Conservation (phyloP, 2,797 vertebrate species). For the Clamator glandarius region DNA sequence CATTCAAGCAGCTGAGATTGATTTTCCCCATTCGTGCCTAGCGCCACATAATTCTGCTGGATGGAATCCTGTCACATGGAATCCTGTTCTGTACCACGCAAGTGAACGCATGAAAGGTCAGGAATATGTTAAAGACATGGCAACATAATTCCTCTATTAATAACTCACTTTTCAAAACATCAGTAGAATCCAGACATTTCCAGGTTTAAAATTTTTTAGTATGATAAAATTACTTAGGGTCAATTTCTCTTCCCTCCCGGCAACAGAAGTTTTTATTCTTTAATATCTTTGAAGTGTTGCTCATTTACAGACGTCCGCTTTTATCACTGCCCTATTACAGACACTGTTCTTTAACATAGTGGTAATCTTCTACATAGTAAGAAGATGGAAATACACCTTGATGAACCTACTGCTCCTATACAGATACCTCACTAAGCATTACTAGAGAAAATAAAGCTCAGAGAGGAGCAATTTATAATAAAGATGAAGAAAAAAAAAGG, state of each 20-base stretch:
- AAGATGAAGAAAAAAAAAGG: background rate
- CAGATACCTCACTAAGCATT: background rate
- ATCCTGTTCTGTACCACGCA: conserved; percentile 61
- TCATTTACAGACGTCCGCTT: conserved; percentile 15
- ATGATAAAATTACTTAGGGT: conserved; percentile 56
- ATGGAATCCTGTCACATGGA: conserved; percentile 53
- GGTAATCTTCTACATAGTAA: background rate
- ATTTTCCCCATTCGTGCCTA: conserved; percentile 72
- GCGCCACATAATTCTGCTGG: conserved; percentile 55
- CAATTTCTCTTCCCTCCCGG: conserved; percentile 16
- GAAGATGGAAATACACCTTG: background rate
- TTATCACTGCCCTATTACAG: background rate
- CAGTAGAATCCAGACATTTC: conserved; percentile 65
- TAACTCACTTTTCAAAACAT: conserved; percentile 70
- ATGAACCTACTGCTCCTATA: background rate
- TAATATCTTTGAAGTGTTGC: conserved; percentile 20
- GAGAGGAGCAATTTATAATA: accelerated
- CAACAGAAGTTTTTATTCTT: conserved; percentile 48
- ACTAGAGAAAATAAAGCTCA: background rate
- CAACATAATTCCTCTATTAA: conserved; percentile 69
- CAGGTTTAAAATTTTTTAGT: conserved; percentile 67
- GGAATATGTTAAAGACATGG: conserved; percentile 68
- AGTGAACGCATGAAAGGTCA: conserved; percentile 71
- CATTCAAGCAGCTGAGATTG: conserved; percentile 73
- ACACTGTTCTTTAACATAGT: background rate